Conservation (phyloP, 2,113 vertebrate genomes). For the human region GRCh38 chr7:22992501-22993000, state of each 20-base stretch:
- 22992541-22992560: slow-evolving; percentile 5
- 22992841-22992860: slow-evolving; percentile 27
- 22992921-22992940: not conserved
- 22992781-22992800: not conserved
- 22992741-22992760: slow-evolving; percentile 15
- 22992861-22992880: not conserved
- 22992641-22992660: slow-evolving; percentile 33
- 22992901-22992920: not conserved
- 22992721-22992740: not conserved
- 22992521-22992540: not conserved
- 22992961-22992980: not conserved
- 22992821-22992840: slow-evolving; percentile 34
- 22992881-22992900: not conserved
- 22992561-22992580: not conserved
- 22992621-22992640: not conserved
- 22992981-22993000: not conserved
- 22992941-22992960: not conserved
- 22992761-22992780: slow-evolving; percentile 4
- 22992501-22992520: not conserved
- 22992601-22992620: not conserved
- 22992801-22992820: not conserved
- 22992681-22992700: not conserved
- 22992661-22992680: not conserved
- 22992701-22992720: not conserved
- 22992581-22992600: slow-evolving; percentile 1